Conservation (phyloP, 2,113 vertebrate genomes). For the Campylorhamphus procurvoides region DNA sequence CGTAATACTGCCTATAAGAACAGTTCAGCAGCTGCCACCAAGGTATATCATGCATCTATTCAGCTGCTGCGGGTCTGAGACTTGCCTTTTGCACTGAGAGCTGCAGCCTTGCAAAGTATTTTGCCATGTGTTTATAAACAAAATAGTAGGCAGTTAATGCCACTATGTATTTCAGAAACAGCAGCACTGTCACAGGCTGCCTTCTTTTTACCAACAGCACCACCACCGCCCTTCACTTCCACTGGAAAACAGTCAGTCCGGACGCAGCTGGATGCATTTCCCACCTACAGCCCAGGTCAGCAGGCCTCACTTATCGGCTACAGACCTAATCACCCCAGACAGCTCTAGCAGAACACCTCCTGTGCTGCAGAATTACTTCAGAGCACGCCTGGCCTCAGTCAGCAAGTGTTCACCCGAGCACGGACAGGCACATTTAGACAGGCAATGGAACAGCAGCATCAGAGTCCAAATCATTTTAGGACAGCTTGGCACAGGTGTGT, state of each 20-base stretch:
- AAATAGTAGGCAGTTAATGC: background rate
- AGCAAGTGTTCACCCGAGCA: background rate
- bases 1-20: background rate
- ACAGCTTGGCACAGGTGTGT: accelerated
- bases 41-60: background rate
- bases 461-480: background rate
- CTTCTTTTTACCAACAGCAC: background rate
- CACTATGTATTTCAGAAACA: background rate
- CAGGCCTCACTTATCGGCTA: background rate
- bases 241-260: accelerated
- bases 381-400: accelerated
- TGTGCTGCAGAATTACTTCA: background rate
- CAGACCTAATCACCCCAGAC: background rate
- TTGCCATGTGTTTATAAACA: background rate
- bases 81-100: background rate
- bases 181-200: background rate
- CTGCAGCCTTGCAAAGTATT: background rate
- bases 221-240: background rate
- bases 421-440: background rate
- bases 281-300: background rate
- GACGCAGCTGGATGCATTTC: background rate
- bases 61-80: background rate
- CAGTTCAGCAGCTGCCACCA: background rate
- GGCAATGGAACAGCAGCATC: accelerated
- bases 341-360: background rate